These are phyloP conservation scores for Drosophila mayri DNA, from an alignment of 1,140 invertebrate species.

Conservation along the genomic window DNA sequence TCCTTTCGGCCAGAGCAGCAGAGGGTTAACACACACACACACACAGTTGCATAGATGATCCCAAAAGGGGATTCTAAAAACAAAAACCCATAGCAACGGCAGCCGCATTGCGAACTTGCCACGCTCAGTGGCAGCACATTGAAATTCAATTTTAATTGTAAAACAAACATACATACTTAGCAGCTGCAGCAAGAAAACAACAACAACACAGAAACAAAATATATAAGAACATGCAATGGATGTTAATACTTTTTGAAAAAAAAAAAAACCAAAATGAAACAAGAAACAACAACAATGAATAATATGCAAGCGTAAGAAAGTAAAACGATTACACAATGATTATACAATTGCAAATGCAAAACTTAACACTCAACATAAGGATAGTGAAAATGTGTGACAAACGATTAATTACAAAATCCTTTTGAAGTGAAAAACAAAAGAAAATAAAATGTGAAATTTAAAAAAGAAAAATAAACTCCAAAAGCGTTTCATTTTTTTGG, in stretches of 20 bases:
- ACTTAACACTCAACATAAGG: constrained; percentile 78
- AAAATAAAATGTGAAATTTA: constrained; percentile 83
- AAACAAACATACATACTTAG: constrained; percentile 67
- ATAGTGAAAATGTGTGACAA: constrained; percentile 81
- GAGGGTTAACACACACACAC: constrained; percentile 28
- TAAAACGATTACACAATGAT: constrained; percentile 59
- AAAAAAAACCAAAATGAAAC: constrained; percentile 4
- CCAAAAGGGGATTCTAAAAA: constrained; percentile 17
- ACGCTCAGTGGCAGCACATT: constrained; percentile 46
- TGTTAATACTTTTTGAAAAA: constrained; percentile 75
- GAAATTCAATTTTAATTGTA: constrained; percentile 77
- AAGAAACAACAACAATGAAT: constrained; percentile 48
- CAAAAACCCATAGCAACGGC: constrained; percentile 49
- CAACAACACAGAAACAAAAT: constrained; percentile 43
- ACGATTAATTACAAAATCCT: constrained; percentile 81
- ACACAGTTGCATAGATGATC: constrained; percentile 30
- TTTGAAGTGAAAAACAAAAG: constrained; percentile 81
- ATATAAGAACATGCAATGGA: constrained; percentile 64
- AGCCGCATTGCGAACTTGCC: constrained; percentile 49
- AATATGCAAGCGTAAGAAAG: constrained; percentile 54
- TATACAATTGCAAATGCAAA: constrained; percentile 80
- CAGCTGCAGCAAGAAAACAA: constrained; percentile 66
- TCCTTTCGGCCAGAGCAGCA: constrained; percentile 57
- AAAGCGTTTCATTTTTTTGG: not conserved
- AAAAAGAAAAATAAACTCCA: constrained; percentile 11